Percentiles rank a stretch among this genome's conserved stretches.
These are phyloP conservation scores for Myotis planiceps DNA, from an alignment of 2,797 vertebrate genomes.

Conservation along the genomic window DNA sequence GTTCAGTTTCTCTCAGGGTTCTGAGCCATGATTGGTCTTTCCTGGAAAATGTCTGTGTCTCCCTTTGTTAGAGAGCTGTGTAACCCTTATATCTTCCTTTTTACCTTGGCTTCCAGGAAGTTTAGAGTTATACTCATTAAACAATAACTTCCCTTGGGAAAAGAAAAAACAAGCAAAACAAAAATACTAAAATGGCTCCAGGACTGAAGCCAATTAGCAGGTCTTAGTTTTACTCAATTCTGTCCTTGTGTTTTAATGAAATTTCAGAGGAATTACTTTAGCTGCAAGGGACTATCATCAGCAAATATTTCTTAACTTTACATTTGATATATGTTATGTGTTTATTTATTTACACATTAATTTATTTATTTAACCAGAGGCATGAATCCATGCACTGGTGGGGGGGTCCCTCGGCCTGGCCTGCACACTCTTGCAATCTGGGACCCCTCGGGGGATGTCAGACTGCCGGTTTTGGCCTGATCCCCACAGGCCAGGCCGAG, in stretches of 20 bases:
- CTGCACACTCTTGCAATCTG: too few relatives aligned
- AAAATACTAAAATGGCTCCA: neutral
- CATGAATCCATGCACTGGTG: too few relatives aligned
- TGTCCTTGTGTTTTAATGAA: neutral
- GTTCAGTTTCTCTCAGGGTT: conserved; percentile 37
- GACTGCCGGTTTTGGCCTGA: too few relatives aligned
- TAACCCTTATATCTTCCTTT: neutral
- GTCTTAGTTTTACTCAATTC: neutral
- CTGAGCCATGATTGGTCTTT: neutral
- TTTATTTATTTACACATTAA: neutral
- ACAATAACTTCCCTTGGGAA: neutral
- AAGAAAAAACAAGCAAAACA: neutral
- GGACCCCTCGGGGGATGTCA: too few relatives aligned
- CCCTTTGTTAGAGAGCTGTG: neutral
- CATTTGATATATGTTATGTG: neutral
- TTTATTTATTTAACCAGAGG: neutral
- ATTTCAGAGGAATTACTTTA: neutral
- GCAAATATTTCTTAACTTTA: neutral
- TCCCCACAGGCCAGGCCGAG: too few relatives aligned
- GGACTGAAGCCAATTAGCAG: neutral
- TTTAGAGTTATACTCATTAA: conserved; percentile 32
- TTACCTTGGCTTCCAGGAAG: neutral
- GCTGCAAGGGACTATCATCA: neutral
- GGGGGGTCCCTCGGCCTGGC: too few relatives aligned
- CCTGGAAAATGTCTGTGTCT: neutral